Percentiles rank a stretch among this genome's conserved stretches.
Evolutionary conservation across 1,140 invertebrate species (phyloP).

Genomic region (Grapholita molesta): DNA sequence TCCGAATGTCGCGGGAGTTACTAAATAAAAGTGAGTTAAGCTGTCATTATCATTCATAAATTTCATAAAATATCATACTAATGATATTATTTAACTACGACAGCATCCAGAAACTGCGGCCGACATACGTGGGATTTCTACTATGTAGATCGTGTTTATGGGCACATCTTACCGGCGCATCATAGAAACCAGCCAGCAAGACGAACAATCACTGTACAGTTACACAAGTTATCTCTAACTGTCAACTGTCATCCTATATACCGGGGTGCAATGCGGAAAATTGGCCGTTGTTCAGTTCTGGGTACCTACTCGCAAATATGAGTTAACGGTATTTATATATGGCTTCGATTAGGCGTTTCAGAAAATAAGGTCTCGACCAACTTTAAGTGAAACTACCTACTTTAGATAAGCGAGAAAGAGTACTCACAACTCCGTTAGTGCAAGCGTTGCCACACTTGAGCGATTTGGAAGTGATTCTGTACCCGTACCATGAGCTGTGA

Average conservation of each 20-base stretch:
- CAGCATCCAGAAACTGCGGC: not conserved
- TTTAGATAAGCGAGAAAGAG: too few relatives aligned
- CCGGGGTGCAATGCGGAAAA: constrained; percentile 5
- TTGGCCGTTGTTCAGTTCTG: constrained; percentile 1
- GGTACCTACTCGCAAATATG: not conserved
- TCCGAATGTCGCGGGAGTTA: too few relatives aligned
- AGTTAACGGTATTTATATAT: not conserved
- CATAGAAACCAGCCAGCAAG: constrained; percentile 47
- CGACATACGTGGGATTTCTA: not conserved
- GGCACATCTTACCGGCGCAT: constrained; percentile 6
- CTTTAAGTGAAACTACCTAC: too few relatives aligned
- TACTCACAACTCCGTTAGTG: too few relatives aligned
- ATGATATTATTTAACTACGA: too few relatives aligned
- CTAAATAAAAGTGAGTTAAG: too few relatives aligned
- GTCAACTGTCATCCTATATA: constrained; percentile 39
- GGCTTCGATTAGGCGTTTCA: too few relatives aligned
- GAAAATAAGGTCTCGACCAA: not conserved
- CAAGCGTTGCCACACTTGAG: too few relatives aligned
- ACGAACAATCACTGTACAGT: constrained; percentile 57
- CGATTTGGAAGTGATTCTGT: too few relatives aligned
- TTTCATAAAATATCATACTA: too few relatives aligned
- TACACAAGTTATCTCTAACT: constrained; percentile 68
- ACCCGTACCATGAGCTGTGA: too few relatives aligned
- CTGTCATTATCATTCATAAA: too few relatives aligned
- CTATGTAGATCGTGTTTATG: not conserved